Percentiles rank a stretch among this genome's conserved stretches.
These are phyloP conservation scores for Myoxocephalus aenaeus DNA, from an alignment of 2,797 vertebrate genomes.

Conservation along the genomic window DNA sequence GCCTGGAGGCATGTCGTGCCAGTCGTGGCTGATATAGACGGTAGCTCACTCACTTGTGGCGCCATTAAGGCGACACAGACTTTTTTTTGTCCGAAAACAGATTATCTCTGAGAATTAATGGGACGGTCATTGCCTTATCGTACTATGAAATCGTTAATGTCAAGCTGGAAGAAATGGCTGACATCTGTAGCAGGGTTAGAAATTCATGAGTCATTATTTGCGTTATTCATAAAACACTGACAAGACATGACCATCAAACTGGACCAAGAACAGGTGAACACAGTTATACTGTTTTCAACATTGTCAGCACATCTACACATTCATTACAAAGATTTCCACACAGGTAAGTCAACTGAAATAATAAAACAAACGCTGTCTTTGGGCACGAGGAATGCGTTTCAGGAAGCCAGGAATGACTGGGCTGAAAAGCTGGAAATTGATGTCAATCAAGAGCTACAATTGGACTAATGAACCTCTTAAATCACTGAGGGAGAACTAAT, in stretches of 20 bases:
- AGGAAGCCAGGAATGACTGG: not conserved
- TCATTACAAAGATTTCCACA: not conserved
- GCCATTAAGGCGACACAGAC: not conserved
- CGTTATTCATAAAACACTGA: constrained; percentile 1
- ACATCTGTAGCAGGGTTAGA: not conserved
- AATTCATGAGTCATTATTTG: not conserved
- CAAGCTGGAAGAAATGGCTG: not conserved
- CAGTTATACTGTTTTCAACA: not conserved
- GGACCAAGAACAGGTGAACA: not conserved
- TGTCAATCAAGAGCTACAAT: constrained; percentile 35
- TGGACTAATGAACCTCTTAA: constrained; percentile 31
- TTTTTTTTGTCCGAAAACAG: not conserved
- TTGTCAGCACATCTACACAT: fast-evolving
- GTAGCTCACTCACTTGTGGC: not conserved
- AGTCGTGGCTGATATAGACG: not conserved
- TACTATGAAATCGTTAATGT: not conserved
- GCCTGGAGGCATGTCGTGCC: not conserved
- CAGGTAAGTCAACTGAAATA: constrained; percentile 23
- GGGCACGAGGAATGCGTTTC: not conserved
- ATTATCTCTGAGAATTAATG: not conserved
- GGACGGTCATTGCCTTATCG: not conserved
- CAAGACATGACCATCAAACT: not conserved
- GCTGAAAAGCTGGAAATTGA: constrained; percentile 4
- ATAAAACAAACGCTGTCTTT: not conserved
- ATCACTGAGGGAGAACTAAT: constrained; percentile 32